These are phyloP conservation scores for Thera britannica DNA, from an alignment of 2,888 invertebrate genomes.

Conservation along the genomic window DNA sequence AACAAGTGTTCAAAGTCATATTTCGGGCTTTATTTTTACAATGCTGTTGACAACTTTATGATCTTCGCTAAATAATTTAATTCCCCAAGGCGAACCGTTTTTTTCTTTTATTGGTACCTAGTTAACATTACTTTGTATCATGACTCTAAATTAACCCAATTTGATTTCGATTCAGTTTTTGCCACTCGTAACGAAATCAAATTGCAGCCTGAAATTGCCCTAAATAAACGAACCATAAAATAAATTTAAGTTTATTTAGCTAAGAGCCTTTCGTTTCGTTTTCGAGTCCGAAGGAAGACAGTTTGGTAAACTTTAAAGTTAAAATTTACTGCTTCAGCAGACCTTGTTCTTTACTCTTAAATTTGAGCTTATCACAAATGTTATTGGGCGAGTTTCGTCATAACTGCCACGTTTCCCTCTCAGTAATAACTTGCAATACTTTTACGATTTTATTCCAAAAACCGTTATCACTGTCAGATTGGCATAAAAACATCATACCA, in stretches of 20 bases:
- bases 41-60: slow-evolving; percentile 20
- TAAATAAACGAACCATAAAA: slow-evolving; percentile 14
- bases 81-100: too few relatives aligned
- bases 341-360: slow-evolving; percentile 25
- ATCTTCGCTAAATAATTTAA: slow-evolving; percentile 1
- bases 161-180: slow-evolving; percentile 21
- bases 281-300: slow-evolving; percentile 25
- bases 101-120: neutral
- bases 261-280: slow-evolving; percentile 26
- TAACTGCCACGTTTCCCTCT: slow-evolving; percentile 26
- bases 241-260: slow-evolving; percentile 26
- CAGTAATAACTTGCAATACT: slow-evolving; percentile 44
- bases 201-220: slow-evolving; percentile 14
- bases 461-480: slow-evolving; percentile 47
- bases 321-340: slow-evolving; percentile 28
- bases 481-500: slow-evolving; percentile 56
- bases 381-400: slow-evolving; percentile 32
- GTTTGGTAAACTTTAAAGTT: slow-evolving; percentile 31
- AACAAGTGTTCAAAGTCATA: slow-evolving; percentile 13
- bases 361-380: slow-evolving; percentile 31
- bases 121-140: slow-evolving; percentile 1
- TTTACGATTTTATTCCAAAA: slow-evolving; percentile 44
- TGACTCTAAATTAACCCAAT: slow-evolving; percentile 19
- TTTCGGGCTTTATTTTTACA: slow-evolving; percentile 21
- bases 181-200: slow-evolving; percentile 23